phyloP scores from a whole-genome alignment of 2,888 invertebrate species.

The Allophyes oxyacanthae region DNA sequence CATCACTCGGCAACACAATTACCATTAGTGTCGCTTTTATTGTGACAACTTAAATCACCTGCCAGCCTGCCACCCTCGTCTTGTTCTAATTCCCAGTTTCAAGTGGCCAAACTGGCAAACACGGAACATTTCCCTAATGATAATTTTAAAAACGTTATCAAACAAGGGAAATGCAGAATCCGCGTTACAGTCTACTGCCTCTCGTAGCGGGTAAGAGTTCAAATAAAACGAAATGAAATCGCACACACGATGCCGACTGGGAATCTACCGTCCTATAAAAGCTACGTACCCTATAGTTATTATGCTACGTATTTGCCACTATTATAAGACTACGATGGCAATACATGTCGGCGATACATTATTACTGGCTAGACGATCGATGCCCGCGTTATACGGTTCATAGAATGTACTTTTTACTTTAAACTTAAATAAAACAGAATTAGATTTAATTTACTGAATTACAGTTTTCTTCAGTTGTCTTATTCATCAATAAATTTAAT shows the following conservation, averaged over 20 bases:
- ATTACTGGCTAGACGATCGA: constrained; percentile 63
- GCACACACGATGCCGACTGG: constrained; percentile 63
- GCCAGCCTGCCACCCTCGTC: constrained; percentile 59
- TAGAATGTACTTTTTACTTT: constrained; percentile 1
- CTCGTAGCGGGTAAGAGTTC: constrained; percentile 61
- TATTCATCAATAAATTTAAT: too few species aligned
- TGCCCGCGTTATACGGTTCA: constrained; percentile 20
- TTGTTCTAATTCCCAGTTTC: constrained; percentile 55
- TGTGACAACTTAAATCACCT: constrained; percentile 67
- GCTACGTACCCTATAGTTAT: constrained; percentile 59
- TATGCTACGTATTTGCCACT: constrained; percentile 63
- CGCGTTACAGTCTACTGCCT: constrained; percentile 58
- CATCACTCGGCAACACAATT: constrained; percentile 62
- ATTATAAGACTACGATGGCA: constrained; percentile 68
- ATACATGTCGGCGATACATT: constrained; percentile 67
- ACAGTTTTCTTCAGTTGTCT: too few species aligned
- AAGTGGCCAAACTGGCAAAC: constrained; percentile 46
- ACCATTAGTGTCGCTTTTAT: constrained; percentile 67
- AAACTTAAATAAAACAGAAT: neutral
- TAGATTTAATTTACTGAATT: neutral
- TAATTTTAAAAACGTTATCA: constrained; percentile 56
- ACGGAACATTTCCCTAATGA: constrained; percentile 53
- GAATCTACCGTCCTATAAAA: constrained; percentile 60
- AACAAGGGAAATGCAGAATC: constrained; percentile 48
- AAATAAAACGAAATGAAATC: constrained; percentile 77